Conservation (phyloP, 2,797 vertebrate genomes). For the Steatocranus sp. region DNA sequence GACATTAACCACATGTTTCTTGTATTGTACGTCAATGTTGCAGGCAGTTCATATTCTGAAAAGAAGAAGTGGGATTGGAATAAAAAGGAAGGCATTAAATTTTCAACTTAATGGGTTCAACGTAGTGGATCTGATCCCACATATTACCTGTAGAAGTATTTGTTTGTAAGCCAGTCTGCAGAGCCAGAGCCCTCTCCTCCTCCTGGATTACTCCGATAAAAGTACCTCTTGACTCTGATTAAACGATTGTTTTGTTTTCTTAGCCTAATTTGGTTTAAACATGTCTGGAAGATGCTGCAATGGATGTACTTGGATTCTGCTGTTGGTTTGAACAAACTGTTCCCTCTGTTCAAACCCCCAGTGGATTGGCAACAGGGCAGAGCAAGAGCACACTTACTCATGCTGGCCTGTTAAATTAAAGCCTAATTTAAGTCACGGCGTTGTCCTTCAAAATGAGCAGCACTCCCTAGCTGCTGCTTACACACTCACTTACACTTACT, state of each 20-base stretch:
- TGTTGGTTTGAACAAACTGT: not conserved
- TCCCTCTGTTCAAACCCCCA: not conserved
- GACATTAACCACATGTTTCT: not conserved
- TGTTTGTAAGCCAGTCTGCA: not conserved
- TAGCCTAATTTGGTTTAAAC: not conserved
- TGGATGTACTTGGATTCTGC: not conserved
- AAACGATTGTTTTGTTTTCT: not conserved
- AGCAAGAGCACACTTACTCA: conserved; percentile 30
- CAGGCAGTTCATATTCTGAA: not conserved
- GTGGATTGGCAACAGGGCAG: conserved; percentile 39
- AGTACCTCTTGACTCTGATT: not conserved
- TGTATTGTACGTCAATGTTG: not conserved
- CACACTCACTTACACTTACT: not conserved
- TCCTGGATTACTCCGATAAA: not conserved
- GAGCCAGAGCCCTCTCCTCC: not conserved
- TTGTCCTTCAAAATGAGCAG: not conserved
- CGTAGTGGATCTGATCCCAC: not conserved
- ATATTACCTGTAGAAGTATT: not conserved
- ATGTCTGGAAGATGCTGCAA: not conserved
- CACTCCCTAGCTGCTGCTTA: not conserved
- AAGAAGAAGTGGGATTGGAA: not conserved
- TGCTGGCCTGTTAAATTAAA: conserved; percentile 14
- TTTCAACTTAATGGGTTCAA: not conserved
- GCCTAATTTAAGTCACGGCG: conserved; percentile 30
- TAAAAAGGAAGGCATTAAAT: not conserved